phyloP scores from a whole-genome alignment of 2,113 vertebrate genomes.

The Lasiurus cinereus region DNA sequence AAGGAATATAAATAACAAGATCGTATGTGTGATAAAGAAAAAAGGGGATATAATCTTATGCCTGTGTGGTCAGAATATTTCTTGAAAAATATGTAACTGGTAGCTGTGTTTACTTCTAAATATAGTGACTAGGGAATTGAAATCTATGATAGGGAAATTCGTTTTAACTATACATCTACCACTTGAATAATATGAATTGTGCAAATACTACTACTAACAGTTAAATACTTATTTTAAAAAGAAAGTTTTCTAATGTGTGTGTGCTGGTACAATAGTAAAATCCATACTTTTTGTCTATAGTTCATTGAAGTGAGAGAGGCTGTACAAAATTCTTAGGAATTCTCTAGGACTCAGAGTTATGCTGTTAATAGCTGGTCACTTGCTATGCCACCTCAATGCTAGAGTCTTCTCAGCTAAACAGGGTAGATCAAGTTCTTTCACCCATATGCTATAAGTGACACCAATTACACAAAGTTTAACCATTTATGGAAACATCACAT shows the following conservation, averaged over 20 bases:
- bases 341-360: background rate
- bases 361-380: background rate
- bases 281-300: background rate
- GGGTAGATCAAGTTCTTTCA: conserved; percentile 43
- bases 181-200: background rate
- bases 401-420: conserved; percentile 25
- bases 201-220: background rate
- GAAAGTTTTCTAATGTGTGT: background rate
- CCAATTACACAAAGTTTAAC: conserved; percentile 30
- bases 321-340: conserved; percentile 1
- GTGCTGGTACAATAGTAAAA: background rate
- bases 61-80: background rate
- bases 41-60: background rate
- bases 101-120: conserved; percentile 12
- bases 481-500: conserved; percentile 40
- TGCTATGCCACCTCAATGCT: conserved; percentile 16
- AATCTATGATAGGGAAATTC: background rate
- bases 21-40: background rate
- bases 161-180: conserved; percentile 6
- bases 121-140: background rate
- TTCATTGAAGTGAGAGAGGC: background rate
- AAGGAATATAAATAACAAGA: background rate
- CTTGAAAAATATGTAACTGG: conserved; percentile 19
- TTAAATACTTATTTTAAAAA: background rate
- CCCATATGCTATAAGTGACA: background rate